Conservation (phyloP, 2,888 invertebrate genomes). For the Ceriagrion tenellum region DNA sequence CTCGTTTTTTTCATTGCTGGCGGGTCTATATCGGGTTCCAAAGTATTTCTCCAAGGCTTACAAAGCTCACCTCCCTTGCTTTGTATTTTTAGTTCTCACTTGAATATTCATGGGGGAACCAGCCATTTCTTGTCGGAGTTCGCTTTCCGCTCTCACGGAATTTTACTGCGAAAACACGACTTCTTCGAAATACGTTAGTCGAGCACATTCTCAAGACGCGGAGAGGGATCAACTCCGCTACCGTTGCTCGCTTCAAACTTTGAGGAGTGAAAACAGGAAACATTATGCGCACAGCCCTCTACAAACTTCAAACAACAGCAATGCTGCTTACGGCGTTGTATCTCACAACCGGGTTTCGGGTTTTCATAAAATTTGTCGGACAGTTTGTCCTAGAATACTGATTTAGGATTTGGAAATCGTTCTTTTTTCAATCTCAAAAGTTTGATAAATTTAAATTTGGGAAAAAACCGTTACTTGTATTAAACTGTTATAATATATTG, state of each 20-base stretch:
- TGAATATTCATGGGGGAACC: background rate
- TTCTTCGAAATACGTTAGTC: background rate
- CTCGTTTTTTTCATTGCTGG: background rate
- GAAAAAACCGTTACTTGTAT: too few relatives aligned
- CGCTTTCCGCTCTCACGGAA: background rate
- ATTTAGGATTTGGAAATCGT: too few relatives aligned
- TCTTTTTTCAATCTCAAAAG: too few relatives aligned
- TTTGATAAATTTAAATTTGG: too few relatives aligned
- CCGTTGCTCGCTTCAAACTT: background rate
- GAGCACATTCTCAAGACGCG: background rate
- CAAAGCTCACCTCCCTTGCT: background rate
- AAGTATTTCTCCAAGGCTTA: background rate
- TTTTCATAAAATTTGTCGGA: too few relatives aligned
- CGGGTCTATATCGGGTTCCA: background rate
- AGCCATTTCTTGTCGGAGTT: background rate
- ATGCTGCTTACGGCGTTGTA: too few relatives aligned
- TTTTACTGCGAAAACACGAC: background rate
- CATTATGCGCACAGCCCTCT: too few relatives aligned
- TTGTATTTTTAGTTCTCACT: background rate
- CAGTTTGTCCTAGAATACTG: too few relatives aligned
- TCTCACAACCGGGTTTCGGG: too few relatives aligned
- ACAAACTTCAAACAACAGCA: too few relatives aligned
- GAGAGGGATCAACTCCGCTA: background rate
- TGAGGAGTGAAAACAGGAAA: too few relatives aligned
- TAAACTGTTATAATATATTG: too few relatives aligned